A percentile compares a stretch with the other conserved stretches of the same genome.
These are phyloP conservation scores for Tetheella fluctuosa DNA, from an alignment of 2,888 invertebrate genomes.

Conservation along the genomic window DNA sequence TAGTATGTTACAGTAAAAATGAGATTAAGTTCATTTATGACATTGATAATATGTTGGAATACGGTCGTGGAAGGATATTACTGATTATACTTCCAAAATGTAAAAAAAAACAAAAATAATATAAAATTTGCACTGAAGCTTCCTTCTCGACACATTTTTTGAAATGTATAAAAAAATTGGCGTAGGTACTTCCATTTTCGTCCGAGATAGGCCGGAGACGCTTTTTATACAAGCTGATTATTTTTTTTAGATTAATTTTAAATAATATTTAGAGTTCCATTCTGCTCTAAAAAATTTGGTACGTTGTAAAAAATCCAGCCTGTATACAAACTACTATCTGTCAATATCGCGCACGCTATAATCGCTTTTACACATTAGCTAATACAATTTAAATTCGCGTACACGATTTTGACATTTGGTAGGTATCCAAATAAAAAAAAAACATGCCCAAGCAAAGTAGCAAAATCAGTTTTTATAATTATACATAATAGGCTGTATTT, in stretches of 20 bases:
- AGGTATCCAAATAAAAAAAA: slow-evolving; percentile 28
- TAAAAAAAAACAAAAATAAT: slow-evolving; percentile 20
- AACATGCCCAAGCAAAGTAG: slow-evolving; percentile 27
- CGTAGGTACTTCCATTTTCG: slow-evolving; percentile 39
- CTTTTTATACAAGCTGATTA: not conserved
- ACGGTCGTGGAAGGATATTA: not conserved
- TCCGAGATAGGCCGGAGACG: not conserved
- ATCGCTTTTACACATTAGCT: slow-evolving; percentile 14
- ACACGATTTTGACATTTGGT: slow-evolving; percentile 16
- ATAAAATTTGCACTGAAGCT: slow-evolving; percentile 44
- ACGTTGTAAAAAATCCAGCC: not conserved
- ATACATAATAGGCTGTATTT: slow-evolving; percentile 70
- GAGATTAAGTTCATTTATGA: not conserved
- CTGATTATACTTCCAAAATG: slow-evolving; percentile 32
- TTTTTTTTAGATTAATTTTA: not conserved
- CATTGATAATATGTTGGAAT: not conserved
- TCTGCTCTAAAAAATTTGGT: not conserved
- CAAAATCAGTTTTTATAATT: slow-evolving; percentile 52
- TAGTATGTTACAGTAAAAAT: not conserved
- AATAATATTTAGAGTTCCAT: not conserved
- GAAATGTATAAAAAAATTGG: slow-evolving; percentile 28
- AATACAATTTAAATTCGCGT: not conserved
- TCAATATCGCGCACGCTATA: slow-evolving; percentile 21
- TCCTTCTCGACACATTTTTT: slow-evolving; percentile 42
- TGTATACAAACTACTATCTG: slow-evolving; percentile 14